A percentile compares a stretch with the other conserved stretches of the same genome.
Conservation (phyloP, 2,113 vertebrate genomes). For the Morone chrysops region DNA sequence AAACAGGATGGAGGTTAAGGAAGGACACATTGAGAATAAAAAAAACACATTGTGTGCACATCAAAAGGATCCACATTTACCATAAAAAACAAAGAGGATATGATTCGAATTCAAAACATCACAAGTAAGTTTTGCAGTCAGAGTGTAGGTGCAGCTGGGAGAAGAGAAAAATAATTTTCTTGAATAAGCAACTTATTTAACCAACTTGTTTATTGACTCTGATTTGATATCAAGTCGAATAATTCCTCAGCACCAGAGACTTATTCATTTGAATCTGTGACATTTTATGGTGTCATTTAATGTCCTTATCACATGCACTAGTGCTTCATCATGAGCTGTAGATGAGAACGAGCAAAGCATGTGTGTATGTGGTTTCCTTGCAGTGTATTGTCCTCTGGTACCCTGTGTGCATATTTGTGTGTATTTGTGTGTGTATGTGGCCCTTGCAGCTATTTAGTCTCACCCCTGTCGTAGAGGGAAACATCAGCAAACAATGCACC, state of each 20-base stretch:
- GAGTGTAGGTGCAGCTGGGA: background rate
- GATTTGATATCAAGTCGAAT: background rate
- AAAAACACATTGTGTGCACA: conserved; percentile 31
- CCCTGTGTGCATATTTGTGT: conserved; percentile 2
- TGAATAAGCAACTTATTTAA: conserved; percentile 25
- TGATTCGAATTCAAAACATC: conserved; percentile 13
- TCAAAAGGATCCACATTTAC: conserved; percentile 40
- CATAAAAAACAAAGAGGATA: background rate
- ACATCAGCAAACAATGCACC: background rate
- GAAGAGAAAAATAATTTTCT: conserved; percentile 6
- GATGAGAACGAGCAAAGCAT: background rate
- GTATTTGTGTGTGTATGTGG: conserved; percentile 18
- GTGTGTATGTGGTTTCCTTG: conserved; percentile 15
- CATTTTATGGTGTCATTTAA: conserved; percentile 11
- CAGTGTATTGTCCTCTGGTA: conserved; percentile 25
- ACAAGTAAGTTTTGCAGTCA: background rate
- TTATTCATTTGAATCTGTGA: background rate
- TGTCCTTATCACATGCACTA: conserved; percentile 3
- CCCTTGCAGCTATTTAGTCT: conserved; percentile 36
- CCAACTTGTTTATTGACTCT: conserved; percentile 29
- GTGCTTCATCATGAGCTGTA: conserved; percentile 9
- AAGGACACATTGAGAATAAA: conserved; percentile 47
- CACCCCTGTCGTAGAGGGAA: conserved; percentile 15
- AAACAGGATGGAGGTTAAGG: conserved; percentile 72
- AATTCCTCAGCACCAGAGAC: background rate